These are phyloP conservation scores for Triplophysa bombifrons DNA, from an alignment of 2,797 vertebrate species.

Conservation along the genomic window DNA sequence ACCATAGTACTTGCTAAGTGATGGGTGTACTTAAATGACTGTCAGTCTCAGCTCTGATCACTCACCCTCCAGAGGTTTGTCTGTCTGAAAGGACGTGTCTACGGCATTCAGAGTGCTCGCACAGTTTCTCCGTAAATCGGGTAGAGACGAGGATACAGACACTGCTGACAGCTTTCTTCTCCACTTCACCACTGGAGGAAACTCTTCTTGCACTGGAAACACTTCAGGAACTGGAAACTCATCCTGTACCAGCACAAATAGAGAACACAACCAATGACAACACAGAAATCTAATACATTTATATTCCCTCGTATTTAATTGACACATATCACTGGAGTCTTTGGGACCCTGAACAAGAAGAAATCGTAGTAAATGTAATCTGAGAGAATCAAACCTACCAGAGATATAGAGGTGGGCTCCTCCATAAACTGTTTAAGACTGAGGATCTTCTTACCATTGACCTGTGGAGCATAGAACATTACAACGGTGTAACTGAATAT, in stretches of 20 bases:
- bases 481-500: conserved; percentile 43
- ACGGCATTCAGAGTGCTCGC: conserved; percentile 78
- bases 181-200: conserved; percentile 86
- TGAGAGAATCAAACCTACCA: conserved; percentile 76
- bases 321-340: too few species aligned
- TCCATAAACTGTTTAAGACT: conserved; percentile 88
- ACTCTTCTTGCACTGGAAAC: conserved; percentile 78
- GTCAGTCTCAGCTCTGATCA: background rate
- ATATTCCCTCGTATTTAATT: background rate
- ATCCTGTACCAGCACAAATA: conserved; percentile 61
- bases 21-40: background rate
- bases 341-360: too few species aligned
- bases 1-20: too few species aligned
- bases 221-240: conserved; percentile 63
- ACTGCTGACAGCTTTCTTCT: conserved; percentile 83
- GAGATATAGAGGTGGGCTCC: conserved; percentile 79
- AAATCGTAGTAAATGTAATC: background rate
- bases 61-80: conserved; percentile 78
- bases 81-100: conserved; percentile 80
- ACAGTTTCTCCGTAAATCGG: conserved; percentile 83
- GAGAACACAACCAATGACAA: background rate
- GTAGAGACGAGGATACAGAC: conserved; percentile 84
- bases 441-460: conserved; percentile 90
- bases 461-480: conserved; percentile 67
- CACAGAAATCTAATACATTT: too few species aligned